Percentiles rank a stretch among this genome's conserved stretches.
phyloP scores from a whole-genome alignment of 2,797 vertebrate genomes.

The Chiroxiphia lanceolata region DNA sequence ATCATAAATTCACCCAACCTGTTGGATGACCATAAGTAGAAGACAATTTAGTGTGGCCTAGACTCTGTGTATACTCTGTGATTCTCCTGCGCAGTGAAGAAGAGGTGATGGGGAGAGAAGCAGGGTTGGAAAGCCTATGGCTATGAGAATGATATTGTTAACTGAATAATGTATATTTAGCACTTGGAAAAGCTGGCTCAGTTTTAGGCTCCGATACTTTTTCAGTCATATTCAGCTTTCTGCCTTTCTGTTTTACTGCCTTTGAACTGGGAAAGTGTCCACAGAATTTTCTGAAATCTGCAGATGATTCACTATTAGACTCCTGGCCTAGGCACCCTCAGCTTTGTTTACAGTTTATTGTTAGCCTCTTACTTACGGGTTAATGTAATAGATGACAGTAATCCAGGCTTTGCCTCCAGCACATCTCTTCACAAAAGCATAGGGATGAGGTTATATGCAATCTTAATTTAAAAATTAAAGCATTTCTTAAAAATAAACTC shows the following conservation, averaged over 20 bases:
- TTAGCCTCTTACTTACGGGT: not conserved
- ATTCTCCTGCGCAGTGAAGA: not conserved
- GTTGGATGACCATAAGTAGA: rapidly evolving
- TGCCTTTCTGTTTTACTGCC: not conserved
- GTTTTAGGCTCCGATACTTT: not conserved
- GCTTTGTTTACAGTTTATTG: not conserved
- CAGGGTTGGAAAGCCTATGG: not conserved
- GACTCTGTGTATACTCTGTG: not conserved
- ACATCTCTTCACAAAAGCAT: not conserved
- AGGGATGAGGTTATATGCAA: not conserved
- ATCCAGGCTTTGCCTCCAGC: not conserved
- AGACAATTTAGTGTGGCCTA: not conserved
- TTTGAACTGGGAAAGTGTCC: not conserved
- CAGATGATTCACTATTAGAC: not conserved
- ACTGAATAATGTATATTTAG: not conserved
- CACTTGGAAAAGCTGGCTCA: not conserved
- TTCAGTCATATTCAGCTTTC: not conserved
- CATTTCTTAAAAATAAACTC: not conserved
- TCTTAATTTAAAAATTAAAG: not conserved
- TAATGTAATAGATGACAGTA: not conserved
- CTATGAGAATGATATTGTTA: not conserved
- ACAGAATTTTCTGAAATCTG: not conserved
- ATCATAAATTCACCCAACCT: not conserved
- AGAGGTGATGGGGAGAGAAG: not conserved
- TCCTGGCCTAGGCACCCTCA: not conserved